phyloP scores from a whole-genome alignment of 2,113 vertebrate genomes.

The Nothocercus julius region DNA sequence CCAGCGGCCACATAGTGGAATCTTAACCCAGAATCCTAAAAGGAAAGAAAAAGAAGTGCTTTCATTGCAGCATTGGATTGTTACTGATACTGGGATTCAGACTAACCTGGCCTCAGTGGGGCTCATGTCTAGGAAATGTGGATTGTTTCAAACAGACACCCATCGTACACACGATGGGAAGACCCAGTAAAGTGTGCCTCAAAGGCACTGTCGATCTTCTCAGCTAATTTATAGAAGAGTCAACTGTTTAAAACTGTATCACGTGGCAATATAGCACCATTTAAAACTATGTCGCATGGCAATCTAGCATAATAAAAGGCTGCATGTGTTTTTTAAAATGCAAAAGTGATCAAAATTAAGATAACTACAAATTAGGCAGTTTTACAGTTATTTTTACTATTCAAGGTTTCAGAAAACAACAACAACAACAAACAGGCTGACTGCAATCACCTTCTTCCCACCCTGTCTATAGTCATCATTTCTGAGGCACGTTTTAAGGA shows the following conservation, averaged over 20 bases:
- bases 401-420: not conserved
- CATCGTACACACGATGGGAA: not conserved
- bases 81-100: not conserved
- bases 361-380: not conserved
- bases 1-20: conserved; percentile 98
- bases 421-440: not conserved
- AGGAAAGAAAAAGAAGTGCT: conserved; percentile 14
- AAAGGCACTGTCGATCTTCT: not conserved
- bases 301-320: not conserved
- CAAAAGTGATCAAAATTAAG: not conserved
- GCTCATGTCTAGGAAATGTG: not conserved
- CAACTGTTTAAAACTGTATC: not conserved
- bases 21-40: conserved; percentile 93
- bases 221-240: not conserved
- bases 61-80: not conserved
- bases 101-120: not conserved
- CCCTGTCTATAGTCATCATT: not conserved
- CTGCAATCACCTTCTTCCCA: not conserved
- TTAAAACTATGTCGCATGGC: not conserved
- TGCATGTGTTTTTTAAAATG: not conserved
- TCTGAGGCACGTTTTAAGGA: not conserved
- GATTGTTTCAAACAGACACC: not conserved
- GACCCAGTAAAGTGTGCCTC: not conserved
- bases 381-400: not conserved
- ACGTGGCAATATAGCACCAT: not conserved